Base-by-base conservation (phyloP, 2,888 invertebrate genomes). In the Epinotia brunnichana region DNA sequence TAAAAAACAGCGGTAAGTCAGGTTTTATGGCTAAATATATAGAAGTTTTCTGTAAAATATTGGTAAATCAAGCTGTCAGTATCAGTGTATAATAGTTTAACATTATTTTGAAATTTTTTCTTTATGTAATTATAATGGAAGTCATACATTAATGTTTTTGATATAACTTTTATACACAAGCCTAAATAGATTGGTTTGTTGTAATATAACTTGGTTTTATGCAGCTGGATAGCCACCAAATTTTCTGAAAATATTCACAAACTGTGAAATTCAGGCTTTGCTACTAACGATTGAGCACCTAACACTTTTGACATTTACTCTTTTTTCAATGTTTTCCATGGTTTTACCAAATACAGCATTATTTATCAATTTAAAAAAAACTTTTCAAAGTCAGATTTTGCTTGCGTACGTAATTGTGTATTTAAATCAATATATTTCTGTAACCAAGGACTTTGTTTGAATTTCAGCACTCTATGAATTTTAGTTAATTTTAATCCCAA, bases 51-150 rank as follows among this genome's bases (percentile, higher is more conserved):
- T 11, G 74, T 75, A 44, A 63, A 74, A 48, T 78, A 76, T 75
- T 79, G 76, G 70, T 81, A 82, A 41, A 79, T 68, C 7, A 80
- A 74, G 74, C 76, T 78, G 69, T 81, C 79, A 0, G 80, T 82
- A 73, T 80, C 77, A 21, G 77, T 79, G 59, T 81, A 78, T n/a
- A 78, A 53, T 21, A 76, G 57, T 69, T 76, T 76, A 17, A 62
- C 11, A 9, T 61, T 54, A 13, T 66, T 44, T 0, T 39, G 19
- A 73, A 51, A 72, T 19, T 66, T 62, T n/a, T 15, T 21, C 54
- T 71, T 48, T 41, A 77, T 74, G 15, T 69, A 63, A 11, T 67
- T 24, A 21, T 74, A 75, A n/a, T 76, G 75, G 39, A 72, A 76
- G 3, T 69, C 21, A 48, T 71, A 71, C 74, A 75, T 74, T 21